Conservation (phyloP, 2,888 invertebrate species). For the Thelaira solivaga region DNA sequence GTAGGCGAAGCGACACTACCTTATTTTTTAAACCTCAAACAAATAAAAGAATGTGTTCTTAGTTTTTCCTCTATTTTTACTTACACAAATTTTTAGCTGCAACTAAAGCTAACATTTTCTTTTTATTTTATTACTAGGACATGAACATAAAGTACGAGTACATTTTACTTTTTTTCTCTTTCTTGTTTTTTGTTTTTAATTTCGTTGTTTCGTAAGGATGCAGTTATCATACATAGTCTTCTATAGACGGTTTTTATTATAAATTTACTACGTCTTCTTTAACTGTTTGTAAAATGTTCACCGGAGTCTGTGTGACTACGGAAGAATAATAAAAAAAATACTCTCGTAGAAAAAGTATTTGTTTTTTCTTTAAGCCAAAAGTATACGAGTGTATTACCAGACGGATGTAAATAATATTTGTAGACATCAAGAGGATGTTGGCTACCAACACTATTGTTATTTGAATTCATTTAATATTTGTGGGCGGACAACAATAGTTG, state of each 20-base stretch:
- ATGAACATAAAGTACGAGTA: conserved; percentile 6
- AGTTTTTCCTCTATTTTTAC: not conserved
- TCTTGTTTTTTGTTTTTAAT: not conserved
- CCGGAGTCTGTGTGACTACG: conserved; percentile 4
- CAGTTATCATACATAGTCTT: conserved; percentile 22
- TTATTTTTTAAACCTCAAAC: no score
- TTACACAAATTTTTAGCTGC: not conserved
- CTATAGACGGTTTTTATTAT: conserved; percentile 10
- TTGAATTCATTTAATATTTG: conserved; percentile 26
- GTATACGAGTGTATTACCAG: conserved; percentile 46
- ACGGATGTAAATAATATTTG: conserved; percentile 56
- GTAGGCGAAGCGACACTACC: no score
- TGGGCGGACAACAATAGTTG: not conserved
- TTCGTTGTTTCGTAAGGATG: conserved; percentile 4
- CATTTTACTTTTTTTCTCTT: no score
- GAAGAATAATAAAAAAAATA: conserved; percentile 38
- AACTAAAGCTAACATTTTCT: not conserved
- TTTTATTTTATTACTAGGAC: not conserved
- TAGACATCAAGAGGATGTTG: conserved; percentile 45
- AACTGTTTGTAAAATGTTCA: not conserved
- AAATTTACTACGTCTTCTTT: not conserved
- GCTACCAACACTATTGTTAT: conserved; percentile 36
- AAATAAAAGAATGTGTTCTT: no score
- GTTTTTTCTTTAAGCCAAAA: not conserved
- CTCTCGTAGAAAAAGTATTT: conserved; percentile 6